A percentile compares a stretch with the other conserved stretches of the same genome.
These are phyloP conservation scores for Brachycybe producta DNA, from an alignment of 2,888 invertebrate genomes.

Conservation along the genomic window DNA sequence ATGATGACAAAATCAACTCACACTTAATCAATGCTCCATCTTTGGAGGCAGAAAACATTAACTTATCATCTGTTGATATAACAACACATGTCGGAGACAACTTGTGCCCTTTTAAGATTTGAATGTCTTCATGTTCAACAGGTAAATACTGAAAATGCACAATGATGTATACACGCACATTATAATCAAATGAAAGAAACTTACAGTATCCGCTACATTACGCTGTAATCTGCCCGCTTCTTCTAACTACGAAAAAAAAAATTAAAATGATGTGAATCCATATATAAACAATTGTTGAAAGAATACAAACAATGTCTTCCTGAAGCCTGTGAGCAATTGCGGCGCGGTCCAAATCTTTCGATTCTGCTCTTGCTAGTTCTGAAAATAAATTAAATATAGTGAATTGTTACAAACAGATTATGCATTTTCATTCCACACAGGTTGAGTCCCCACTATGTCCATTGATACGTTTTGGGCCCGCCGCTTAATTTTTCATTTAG, in stretches of 20 bases:
- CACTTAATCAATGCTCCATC: conserved; percentile 80
- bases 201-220: conserved; percentile 51
- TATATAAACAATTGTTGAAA: not conserved
- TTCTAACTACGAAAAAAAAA: conserved; percentile 42
- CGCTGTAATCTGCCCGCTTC: conserved; percentile 66
- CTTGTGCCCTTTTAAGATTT: conserved; percentile 56
- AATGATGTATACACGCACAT: not conserved
- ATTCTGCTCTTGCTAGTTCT: conserved; percentile 54
- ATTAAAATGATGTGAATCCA: not conserved
- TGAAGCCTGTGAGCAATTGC: conserved; percentile 58
- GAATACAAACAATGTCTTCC: conserved; percentile 49
- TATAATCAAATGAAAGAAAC: conserved; percentile 20
- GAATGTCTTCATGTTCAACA: conserved; percentile 26
- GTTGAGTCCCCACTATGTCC: no score
- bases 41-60: conserved; percentile 71
- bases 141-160: conserved; percentile 25
- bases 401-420: no score
- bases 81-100: conserved; percentile 67
- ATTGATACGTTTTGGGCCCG: no score
- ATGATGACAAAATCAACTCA: conserved; percentile 26
- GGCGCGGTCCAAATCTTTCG: conserved; percentile 48
- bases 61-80: conserved; percentile 55
- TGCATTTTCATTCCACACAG: no score
- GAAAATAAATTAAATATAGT: no score
- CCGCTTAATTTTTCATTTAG: no score